Evolutionary conservation across 2,888 invertebrate genomes (phyloP).

Genomic region (Litoditis marina): DNA sequence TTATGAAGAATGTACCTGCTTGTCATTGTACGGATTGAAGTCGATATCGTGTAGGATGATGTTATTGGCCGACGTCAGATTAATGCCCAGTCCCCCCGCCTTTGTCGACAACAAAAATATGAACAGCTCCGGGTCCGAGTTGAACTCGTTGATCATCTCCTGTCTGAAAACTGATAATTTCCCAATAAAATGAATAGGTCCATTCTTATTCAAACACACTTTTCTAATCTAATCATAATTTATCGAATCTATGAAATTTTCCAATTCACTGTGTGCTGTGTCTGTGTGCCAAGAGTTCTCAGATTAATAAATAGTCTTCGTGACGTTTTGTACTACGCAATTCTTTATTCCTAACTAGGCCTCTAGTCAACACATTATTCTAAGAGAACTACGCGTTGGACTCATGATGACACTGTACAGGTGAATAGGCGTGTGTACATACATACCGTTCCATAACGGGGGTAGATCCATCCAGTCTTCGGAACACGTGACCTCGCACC

Average conservation of each 20-base stretch:
- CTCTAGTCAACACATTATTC: too few relatives aligned
- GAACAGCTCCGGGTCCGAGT: constrained; percentile 65
- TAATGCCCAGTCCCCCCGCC: constrained; percentile 93
- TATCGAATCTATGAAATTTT: not conserved
- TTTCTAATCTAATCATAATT: not conserved
- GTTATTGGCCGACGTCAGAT: constrained; percentile 87
- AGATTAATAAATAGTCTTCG: too few relatives aligned
- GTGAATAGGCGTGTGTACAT: too few relatives aligned
- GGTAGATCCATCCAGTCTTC: constrained; percentile 85
- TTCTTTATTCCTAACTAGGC: too few relatives aligned
- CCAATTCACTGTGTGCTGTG: not conserved
- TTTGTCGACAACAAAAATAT: constrained; percentile 61
- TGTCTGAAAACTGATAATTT: constrained; percentile 72
- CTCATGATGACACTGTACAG: too few relatives aligned
- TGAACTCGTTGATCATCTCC: constrained; percentile 84
- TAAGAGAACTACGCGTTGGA: too few relatives aligned
- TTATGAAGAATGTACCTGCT: constrained; percentile 72
- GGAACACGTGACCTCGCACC: constrained; percentile 73
- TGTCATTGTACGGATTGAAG: constrained; percentile 96
- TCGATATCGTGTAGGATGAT: constrained; percentile 96
- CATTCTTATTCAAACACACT: not conserved
- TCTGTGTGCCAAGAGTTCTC: too few relatives aligned
- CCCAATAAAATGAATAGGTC: not conserved
- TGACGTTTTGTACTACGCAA: too few relatives aligned
- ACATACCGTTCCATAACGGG: constrained; percentile 75